Conservation (phyloP, 2,113 vertebrate genomes). For the Rana temporaria region DNA sequence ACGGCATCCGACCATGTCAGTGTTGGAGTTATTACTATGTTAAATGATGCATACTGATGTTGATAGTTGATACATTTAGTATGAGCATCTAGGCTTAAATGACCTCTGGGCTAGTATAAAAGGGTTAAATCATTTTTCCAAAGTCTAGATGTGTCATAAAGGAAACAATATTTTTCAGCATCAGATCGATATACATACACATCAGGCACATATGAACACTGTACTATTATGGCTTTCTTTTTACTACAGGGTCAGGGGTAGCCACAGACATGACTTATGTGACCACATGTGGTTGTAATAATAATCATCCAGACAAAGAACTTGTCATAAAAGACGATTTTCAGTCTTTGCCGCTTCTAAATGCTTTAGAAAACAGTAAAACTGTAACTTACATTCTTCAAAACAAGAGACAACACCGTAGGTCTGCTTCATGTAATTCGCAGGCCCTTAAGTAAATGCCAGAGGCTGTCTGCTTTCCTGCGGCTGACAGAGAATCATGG, state of each 20-base stretch:
- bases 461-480: slow-evolving; percentile 36
- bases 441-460: slow-evolving; percentile 44
- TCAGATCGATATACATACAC: too few relatives aligned
- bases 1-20: too few relatives aligned
- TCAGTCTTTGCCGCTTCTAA: slow-evolving; percentile 10
- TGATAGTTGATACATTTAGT: too few relatives aligned
- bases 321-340: slow-evolving; percentile 32
- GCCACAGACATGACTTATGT: slow-evolving; percentile 2
- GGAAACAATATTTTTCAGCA: too few relatives aligned
- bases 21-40: too few relatives aligned
- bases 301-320: slow-evolving; percentile 46
- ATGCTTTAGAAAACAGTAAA: slow-evolving; percentile 30
- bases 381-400: slow-evolving; percentile 44
- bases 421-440: slow-evolving; percentile 54
- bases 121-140: too few relatives aligned
- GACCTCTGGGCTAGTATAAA: too few relatives aligned
- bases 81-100: too few relatives aligned
- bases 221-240: too few relatives aligned
- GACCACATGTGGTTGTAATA: slow-evolving; percentile 47
- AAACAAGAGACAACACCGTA: slow-evolving; percentile 28
- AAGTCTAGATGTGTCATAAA: too few relatives aligned
- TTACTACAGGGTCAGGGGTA: background rate
- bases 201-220: too few relatives aligned
- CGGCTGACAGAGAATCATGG: slow-evolving; percentile 35
- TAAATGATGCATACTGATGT: too few relatives aligned